Evolutionary conservation across 2,113 vertebrate species (phyloP), one percentile per base, ranked within the genome.

Genomic region (Corynorhinus townsendii): DNA sequence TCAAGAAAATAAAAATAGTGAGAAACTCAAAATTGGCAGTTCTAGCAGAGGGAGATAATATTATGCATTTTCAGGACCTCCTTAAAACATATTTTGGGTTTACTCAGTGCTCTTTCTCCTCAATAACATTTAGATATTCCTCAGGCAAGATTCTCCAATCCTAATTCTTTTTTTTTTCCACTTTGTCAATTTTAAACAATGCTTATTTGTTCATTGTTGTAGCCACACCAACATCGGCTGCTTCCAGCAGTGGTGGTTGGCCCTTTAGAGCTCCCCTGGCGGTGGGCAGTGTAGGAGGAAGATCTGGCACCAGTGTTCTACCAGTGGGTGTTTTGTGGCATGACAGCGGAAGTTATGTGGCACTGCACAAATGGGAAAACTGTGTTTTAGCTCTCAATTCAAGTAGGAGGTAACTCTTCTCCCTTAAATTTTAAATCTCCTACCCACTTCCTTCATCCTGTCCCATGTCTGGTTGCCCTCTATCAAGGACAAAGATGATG

Each of bases 1-100:
- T 90, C 81, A 72, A 92, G 87, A 95, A 96, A 97, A 97, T 95
- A 96, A 96, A 97, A 97, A 97, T 91, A 96, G 93, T 43, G 95
- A 97, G 92, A 95, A 94, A 85, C 47, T 85, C 64, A 80, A 80
- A 87, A 47, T 73, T 83, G 94, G 95, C 95, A 90, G 64, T 83
- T 89, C 43, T 56, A 56, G 56, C 45, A 17, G 59, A 85, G 20
- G 68, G 87, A 91, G 64, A 66, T 54, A 71, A 68, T 68, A 30
- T 8, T 24, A 66, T 35, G 76, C 62, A 40, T 81, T 80, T 95
- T 40, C 10, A 56, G 64, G 93, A 49, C 43, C 86, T 87, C 84
- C 87, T 52, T 47, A 79, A 38, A 64, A 45, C 52, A 19, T 22
- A 28, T 56, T 86, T 66, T n/a, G 64, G 47, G 73, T 59, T 85